Conservation (phyloP, 2,888 invertebrate species). For the Teleogryllus oceanicus region DNA sequence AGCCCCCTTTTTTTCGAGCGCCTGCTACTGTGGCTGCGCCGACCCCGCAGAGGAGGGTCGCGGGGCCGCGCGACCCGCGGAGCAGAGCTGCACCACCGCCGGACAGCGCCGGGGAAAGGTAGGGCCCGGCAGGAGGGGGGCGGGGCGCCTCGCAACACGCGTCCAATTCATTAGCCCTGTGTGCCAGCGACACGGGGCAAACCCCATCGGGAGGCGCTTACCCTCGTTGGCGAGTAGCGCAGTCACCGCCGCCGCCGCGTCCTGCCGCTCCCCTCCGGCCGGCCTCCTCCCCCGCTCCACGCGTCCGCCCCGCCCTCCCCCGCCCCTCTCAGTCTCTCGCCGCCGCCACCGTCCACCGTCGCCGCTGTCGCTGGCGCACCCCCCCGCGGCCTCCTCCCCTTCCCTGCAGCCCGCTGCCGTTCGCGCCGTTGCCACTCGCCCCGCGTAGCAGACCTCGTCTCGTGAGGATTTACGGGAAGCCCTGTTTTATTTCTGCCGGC, state of each 20-base stretch:
- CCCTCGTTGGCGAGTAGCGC: slow-evolving; percentile 42
- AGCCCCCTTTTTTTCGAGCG: too few species aligned
- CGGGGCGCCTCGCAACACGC: neutral
- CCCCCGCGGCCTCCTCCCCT: neutral
- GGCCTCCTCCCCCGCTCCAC: slow-evolving; percentile 39
- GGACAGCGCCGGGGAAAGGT: neutral
- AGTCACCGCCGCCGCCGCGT: slow-evolving; percentile 34
- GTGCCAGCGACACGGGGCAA: slow-evolving; percentile 9
- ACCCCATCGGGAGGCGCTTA: slow-evolving; percentile 27
- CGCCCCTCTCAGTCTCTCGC: slow-evolving; percentile 38
- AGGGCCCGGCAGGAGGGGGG: neutral
- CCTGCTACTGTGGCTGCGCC: too few species aligned
- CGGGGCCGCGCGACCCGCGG: neutral
- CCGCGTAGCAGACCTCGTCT: neutral
- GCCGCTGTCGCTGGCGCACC: slow-evolving; percentile 36
- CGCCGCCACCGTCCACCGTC: slow-evolving; percentile 41
- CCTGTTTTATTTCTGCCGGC: neutral
- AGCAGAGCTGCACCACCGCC: neutral
- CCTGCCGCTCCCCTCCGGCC: slow-evolving; percentile 38
- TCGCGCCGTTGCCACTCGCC: neutral
- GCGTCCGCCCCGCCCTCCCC: slow-evolving; percentile 29
- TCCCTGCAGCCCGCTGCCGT: neutral
- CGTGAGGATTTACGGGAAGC: neutral
- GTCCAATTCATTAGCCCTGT: slow-evolving; percentile 9
- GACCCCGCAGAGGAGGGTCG: neutral